These are phyloP conservation scores for Criorhina ranunculi DNA, from an alignment of 2,888 invertebrate species.

Conservation along the genomic window DNA sequence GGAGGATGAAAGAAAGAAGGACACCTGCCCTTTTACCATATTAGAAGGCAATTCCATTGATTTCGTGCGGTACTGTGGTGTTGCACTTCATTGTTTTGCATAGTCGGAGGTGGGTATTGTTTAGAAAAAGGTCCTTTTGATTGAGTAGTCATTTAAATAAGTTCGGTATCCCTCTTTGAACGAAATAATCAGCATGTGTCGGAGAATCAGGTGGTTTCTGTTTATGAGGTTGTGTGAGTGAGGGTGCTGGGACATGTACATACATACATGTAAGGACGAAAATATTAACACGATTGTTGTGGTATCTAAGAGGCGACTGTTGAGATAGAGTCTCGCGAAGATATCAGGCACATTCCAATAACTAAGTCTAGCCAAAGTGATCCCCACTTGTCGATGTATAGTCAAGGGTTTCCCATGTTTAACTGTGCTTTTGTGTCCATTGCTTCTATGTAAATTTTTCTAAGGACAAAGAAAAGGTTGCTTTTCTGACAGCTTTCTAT, in stretches of 20 bases:
- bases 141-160: constrained; percentile 54
- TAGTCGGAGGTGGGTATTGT: constrained; percentile 43
- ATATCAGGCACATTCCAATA: too few species aligned
- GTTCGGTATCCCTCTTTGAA: constrained; percentile 42
- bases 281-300: too few species aligned
- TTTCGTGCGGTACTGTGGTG: constrained; percentile 50
- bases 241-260: neutral
- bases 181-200: constrained; percentile 59
- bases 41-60: constrained; percentile 63
- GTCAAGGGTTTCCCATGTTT: too few species aligned
- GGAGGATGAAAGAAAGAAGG: constrained; percentile 21
- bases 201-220: constrained; percentile 45
- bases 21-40: constrained; percentile 60
- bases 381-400: too few species aligned
- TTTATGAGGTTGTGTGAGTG: neutral
- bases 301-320: too few species aligned
- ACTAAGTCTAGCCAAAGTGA: too few species aligned
- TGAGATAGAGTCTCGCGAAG: too few species aligned
- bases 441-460: too few species aligned
- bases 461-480: too few species aligned
- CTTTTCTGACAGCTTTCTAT: too few species aligned
- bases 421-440: too few species aligned
- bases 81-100: constrained; percentile 44
- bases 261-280: neutral
- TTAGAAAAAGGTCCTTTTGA: constrained; percentile 27